phyloP scores from a whole-genome alignment of 1,140 invertebrate species.

The Acromyrmex charruanus region DNA sequence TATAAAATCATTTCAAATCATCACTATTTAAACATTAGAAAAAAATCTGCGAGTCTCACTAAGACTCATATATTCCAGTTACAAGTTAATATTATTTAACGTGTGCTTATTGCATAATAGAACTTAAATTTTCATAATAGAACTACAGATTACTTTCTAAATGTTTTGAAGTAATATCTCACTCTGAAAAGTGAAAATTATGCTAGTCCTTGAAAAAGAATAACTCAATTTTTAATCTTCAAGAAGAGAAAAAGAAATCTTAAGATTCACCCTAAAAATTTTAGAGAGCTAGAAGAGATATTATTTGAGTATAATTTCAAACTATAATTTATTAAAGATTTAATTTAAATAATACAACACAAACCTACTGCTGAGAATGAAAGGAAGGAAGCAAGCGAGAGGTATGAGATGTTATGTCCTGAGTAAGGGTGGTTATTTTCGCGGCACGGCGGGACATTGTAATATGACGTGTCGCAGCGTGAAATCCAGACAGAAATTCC shows the following conservation, averaged over 20 bases:
- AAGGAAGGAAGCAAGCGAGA: not conserved
- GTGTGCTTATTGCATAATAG: not conserved
- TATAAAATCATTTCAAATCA: too few relatives aligned
- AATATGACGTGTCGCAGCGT: constrained; percentile 81
- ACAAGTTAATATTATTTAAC: not conserved
- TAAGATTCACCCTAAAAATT: too few relatives aligned
- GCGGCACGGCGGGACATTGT: constrained; percentile 72
- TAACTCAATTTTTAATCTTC: too few relatives aligned
- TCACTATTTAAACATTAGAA: too few relatives aligned
- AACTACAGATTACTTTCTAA: too few relatives aligned
- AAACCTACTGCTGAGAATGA: constrained; percentile 28
- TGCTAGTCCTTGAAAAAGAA: too few relatives aligned
- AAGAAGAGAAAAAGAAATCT: too few relatives aligned
- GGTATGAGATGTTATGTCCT: not conserved
- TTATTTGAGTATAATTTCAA: not conserved
- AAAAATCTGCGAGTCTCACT: too few relatives aligned
- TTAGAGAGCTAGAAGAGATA: not conserved
- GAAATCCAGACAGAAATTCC: constrained; percentile 80
- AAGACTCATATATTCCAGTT: too few relatives aligned
- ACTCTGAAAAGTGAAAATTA: too few relatives aligned
- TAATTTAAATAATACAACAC: constrained; percentile 23
- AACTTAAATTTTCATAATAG: constrained; percentile 10
- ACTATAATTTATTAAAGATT: not conserved
- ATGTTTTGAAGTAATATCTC: too few relatives aligned
- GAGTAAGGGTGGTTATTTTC: constrained; percentile 52